phyloP scores from a whole-genome alignment of 2,888 invertebrate species.

The Harpalus rubripes region DNA sequence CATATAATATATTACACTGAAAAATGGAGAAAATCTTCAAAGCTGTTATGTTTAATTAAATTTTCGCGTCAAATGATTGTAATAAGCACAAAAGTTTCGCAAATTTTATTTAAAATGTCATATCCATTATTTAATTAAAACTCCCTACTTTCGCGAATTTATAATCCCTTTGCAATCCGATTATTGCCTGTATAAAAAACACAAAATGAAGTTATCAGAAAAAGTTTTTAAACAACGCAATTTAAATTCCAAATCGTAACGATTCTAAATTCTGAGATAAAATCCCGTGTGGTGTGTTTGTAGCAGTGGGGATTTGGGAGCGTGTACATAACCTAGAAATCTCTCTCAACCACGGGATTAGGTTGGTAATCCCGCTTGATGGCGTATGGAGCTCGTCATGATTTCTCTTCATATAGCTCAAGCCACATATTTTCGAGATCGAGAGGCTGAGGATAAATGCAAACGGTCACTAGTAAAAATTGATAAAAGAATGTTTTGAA shows the following conservation, averaged over 20 bases:
- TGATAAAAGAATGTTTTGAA: background rate
- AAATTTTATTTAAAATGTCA: background rate
- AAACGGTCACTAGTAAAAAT: background rate
- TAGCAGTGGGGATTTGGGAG: constrained; percentile 23
- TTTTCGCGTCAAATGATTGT: background rate
- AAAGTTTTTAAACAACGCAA: constrained; percentile 56
- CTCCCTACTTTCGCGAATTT: background rate
- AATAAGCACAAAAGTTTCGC: background rate
- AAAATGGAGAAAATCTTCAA: background rate
- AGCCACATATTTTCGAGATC: constrained; percentile 9
- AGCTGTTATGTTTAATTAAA: background rate
- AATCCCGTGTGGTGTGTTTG: background rate
- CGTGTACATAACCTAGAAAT: constrained; percentile 56
- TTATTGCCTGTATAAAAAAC: constrained; percentile 29
- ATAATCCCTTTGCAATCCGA: constrained; percentile 31
- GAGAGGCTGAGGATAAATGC: background rate
- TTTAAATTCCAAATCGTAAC: constrained; percentile 63
- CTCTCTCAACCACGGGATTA: constrained; percentile 52
- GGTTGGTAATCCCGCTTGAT: constrained; percentile 34
- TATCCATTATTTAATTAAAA: constrained; percentile 1
- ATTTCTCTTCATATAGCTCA: constrained; percentile 32
- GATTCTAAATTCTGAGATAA: constrained; percentile 39
- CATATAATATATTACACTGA: background rate
- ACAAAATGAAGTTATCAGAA: constrained; percentile 46
- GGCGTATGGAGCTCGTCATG: constrained; percentile 38